Evolutionary conservation across 53 echinoderm and acorn worm genomes (phyloP), one percentile per base, ranked within the genome.

Genomic region (Astropecten irregularis): DNA sequence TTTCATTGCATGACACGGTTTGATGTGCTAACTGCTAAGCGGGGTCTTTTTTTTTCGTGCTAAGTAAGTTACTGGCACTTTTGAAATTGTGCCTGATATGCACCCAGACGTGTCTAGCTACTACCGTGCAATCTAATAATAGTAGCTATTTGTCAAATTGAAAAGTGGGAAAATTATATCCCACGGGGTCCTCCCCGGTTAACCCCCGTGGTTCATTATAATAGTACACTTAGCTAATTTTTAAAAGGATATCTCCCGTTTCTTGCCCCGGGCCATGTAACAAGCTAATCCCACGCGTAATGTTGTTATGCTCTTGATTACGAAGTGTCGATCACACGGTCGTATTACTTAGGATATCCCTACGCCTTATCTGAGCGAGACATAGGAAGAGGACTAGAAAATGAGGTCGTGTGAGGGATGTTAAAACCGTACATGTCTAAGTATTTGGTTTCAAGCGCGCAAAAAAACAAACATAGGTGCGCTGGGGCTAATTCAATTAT

Each of bases 381-480:
- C 42, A 42, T 6, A 42, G 6, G 42, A 42, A 42, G 42, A 42
- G 42, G 54, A 40, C 31, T 25, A 52, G 7, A 53, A 68, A 77
- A 59, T 59, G 38, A 28, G 40, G 39, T 38, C 32, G 22, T 9
- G 50, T 36, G 10, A 54, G 42, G 11, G 42, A 42, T 6, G 59
- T 50, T n/a, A 16, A 53, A 52, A 29, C 18, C 21, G 21, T 21
- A 66, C 42, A 6, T 66, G 37, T 9, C 2, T 2, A 22, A 7
- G 66, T 66, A 42, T 79, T 39, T 60, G 63, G 61, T 79, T 79
- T 79, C 86, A 33, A 72, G 49, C 38, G 64, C 20, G 35, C 69
- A 53, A 60, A 28, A 85, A 85, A 85, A 85, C 86, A 85, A 85
- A 85, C 86, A 85, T 50, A 72, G 52, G 65, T 22, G 40, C 53